Conservation (phyloP, 2,113 vertebrate genomes). For the Campylorhamphus procurvoides region DNA sequence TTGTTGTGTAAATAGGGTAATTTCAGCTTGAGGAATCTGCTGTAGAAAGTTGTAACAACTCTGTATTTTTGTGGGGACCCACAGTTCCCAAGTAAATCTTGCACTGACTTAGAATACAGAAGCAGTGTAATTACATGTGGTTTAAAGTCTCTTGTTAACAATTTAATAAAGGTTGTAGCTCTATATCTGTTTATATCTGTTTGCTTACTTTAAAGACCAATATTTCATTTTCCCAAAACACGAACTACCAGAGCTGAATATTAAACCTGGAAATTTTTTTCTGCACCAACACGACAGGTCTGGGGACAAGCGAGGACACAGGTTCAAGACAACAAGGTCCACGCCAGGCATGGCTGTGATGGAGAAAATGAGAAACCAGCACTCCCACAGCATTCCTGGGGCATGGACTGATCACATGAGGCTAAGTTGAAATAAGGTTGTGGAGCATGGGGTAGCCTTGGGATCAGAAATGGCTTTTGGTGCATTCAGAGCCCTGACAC, state of each 20-base stretch:
- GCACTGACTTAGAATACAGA: background rate
- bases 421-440: background rate
- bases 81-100: background rate
- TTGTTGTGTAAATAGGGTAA: background rate
- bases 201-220: background rate
- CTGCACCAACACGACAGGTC: background rate
- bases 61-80: background rate
- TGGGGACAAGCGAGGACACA: background rate
- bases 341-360: background rate
- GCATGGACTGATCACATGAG: fast-evolving
- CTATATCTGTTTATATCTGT: background rate
- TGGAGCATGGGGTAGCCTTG: fast-evolving
- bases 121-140: background rate
- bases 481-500: background rate
- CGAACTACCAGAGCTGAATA: background rate
- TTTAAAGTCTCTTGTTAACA: background rate
- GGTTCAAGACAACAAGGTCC: background rate
- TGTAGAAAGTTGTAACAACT: background rate
- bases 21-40: background rate
- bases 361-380: background rate
- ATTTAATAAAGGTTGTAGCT: background rate
- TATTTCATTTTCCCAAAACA: background rate
- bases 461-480: background rate
- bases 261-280: background rate
- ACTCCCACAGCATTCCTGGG: background rate